phyloP scores from a whole-genome alignment of 2,113 vertebrate genomes.

The Poicephalus meyeri region DNA sequence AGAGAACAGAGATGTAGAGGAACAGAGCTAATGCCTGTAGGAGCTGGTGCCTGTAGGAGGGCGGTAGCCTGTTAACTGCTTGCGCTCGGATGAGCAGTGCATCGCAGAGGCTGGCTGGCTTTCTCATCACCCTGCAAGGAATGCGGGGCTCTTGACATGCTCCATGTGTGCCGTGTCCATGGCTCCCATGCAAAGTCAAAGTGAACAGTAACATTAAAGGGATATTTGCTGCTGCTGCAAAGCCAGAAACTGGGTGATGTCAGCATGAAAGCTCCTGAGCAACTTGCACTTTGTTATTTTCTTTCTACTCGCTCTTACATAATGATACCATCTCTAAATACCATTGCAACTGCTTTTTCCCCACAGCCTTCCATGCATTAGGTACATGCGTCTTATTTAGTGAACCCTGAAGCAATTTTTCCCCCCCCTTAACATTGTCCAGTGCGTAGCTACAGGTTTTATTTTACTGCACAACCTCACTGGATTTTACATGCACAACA shows the following conservation, averaged over 20 bases:
- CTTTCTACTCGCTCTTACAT: not conserved
- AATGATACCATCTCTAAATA: not conserved
- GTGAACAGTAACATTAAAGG: not conserved
- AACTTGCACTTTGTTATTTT: not conserved
- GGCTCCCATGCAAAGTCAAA: not conserved
- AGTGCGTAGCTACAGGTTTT: not conserved
- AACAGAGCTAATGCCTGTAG: not conserved
- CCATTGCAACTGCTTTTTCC: not conserved
- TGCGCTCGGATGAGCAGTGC: not conserved
- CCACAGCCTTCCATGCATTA: not conserved
- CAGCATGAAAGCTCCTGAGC: not conserved
- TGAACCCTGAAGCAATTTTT: not conserved
- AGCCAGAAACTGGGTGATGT: not conserved
- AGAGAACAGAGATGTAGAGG: not conserved
- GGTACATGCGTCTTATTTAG: not conserved
- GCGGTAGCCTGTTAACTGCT: not conserved
- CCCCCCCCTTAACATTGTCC: not conserved
- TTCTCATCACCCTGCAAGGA: not conserved
- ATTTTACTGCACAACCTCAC: not conserved
- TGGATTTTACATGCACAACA: not conserved
- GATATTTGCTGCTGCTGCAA: not conserved
- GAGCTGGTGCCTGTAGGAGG: not conserved
- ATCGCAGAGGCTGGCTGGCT: accelerated
- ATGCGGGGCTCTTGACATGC: not conserved
- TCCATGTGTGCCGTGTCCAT: accelerated